A percentile compares a stretch with the other conserved stretches of the same genome.
These are phyloP conservation scores for Axis porcinus DNA, from an alignment of 2,113 vertebrate species.

Conservation along the genomic window DNA sequence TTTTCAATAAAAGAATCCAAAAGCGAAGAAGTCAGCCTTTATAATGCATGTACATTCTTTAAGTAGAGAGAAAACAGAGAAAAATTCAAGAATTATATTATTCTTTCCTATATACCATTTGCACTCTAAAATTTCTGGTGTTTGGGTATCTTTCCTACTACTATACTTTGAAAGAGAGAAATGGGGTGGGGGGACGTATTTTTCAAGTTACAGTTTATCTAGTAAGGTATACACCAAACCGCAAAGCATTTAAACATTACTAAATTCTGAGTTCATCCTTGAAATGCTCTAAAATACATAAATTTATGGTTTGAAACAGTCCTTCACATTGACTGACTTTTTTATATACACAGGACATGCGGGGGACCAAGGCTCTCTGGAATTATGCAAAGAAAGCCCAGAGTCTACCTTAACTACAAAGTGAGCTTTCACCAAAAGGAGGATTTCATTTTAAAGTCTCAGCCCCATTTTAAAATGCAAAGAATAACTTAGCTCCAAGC, in stretches of 20 bases:
- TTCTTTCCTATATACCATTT: constrained; percentile 34
- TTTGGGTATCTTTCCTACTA: constrained; percentile 37
- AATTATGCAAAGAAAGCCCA: constrained; percentile 75
- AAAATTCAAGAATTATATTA: constrained; percentile 47
- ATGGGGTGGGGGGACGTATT: constrained; percentile 47
- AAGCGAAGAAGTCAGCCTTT: constrained; percentile 69
- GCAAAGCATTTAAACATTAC: constrained; percentile 65
- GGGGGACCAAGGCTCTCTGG: constrained; percentile 77
- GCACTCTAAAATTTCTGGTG: constrained; percentile 48
- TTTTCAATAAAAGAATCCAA: constrained; percentile 71
- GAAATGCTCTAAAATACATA: constrained; percentile 73
- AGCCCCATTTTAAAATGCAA: constrained; percentile 27
- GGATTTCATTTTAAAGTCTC: constrained; percentile 60
- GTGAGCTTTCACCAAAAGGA: constrained; percentile 65
- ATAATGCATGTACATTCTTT: constrained; percentile 64
- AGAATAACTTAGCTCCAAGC: constrained; percentile 24
- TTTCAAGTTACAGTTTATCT: constrained; percentile 76
- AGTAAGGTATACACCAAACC: constrained; percentile 68
- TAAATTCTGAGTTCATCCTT: constrained; percentile 68
- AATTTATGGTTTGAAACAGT: constrained; percentile 68
- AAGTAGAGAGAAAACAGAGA: constrained; percentile 47
- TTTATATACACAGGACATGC: constrained; percentile 73
- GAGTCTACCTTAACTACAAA: constrained; percentile 67
- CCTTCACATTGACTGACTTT: constrained; percentile 69
- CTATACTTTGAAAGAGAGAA: constrained; percentile 1